Conservation (phyloP, 2,113 vertebrate species). For the Dipodomys stephensi region DNA sequence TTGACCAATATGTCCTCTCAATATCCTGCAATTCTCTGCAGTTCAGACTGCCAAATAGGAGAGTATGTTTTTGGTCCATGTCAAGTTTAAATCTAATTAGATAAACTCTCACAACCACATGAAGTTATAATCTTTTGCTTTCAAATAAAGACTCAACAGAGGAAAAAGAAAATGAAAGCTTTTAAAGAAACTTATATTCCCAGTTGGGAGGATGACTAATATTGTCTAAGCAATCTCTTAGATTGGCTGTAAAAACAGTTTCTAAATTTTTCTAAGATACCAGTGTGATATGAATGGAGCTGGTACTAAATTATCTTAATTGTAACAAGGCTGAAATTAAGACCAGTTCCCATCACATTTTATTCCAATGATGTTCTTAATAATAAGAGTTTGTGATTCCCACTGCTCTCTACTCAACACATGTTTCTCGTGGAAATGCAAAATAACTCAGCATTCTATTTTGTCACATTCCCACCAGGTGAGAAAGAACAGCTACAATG, state of each 20-base stretch:
- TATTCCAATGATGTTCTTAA: slow-evolving; percentile 33
- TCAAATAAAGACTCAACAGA: neutral
- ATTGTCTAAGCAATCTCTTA: slow-evolving; percentile 13
- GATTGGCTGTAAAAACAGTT: slow-evolving; percentile 41
- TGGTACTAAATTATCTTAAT: slow-evolving; percentile 58
- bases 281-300: slow-evolving; percentile 61
- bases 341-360: neutral
- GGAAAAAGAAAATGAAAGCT: neutral
- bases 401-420: slow-evolving; percentile 43
- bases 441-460: slow-evolving; percentile 52
- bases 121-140: slow-evolving; percentile 75
- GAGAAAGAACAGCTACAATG: neutral
- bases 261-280: slow-evolving; percentile 41
- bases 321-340: slow-evolving; percentile 60
- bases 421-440: neutral
- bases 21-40: slow-evolving; percentile 76
- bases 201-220: slow-evolving; percentile 40
- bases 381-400: slow-evolving; percentile 47
- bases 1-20: slow-evolving; percentile 64
- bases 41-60: slow-evolving; percentile 67
- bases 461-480: slow-evolving; percentile 26
- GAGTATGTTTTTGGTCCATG: slow-evolving; percentile 80
- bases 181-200: neutral
- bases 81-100: slow-evolving; percentile 86
- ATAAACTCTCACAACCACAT: slow-evolving; percentile 73